These are phyloP conservation scores for Heliconius eleuchia DNA, from an alignment of 1,140 invertebrate species.

Conservation along the genomic window DNA sequence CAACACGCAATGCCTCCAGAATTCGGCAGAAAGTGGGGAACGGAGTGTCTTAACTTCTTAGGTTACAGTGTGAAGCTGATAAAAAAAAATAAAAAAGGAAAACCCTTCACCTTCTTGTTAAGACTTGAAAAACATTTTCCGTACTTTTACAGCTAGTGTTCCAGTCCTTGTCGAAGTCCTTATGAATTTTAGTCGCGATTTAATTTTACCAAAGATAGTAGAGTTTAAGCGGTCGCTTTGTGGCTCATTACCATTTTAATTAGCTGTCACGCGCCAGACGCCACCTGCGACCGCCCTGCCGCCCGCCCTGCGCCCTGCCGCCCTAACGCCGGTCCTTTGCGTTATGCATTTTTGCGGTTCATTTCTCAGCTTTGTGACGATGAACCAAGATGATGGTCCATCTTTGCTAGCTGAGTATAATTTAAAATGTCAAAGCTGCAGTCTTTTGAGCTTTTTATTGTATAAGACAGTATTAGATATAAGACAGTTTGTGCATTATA, in stretches of 20 bases:
- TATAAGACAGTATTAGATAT: background rate
- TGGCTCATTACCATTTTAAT: conserved; percentile 53
- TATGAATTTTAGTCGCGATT: conserved; percentile 34
- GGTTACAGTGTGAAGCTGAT: no score
- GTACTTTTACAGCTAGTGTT: background rate
- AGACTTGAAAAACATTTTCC: background rate
- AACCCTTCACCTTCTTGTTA: background rate
- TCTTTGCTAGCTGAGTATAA: conserved; percentile 12
- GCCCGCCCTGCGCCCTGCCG: no score
- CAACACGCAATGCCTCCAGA: no score
- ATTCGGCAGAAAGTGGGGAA: no score
- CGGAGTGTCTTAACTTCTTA: no score
- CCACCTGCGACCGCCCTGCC: conserved; percentile 34
- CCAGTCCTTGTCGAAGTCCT: conserved; percentile 10
- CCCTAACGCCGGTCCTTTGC: conserved; percentile 34
- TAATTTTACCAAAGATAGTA: conserved; percentile 27
- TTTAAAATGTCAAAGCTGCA: background rate
- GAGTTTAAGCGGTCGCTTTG: conserved; percentile 34
- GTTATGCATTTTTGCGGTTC: conserved; percentile 42
- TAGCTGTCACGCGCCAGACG: conserved; percentile 45
- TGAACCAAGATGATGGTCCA: conserved; percentile 21
- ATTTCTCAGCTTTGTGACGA: conserved; percentile 39
- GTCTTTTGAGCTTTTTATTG: background rate
- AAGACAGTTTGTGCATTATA: background rate
- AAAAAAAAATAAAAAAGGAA: no score